Conservation (phyloP, 2,888 invertebrate genomes). For the Sphaerophoria taeniata region DNA sequence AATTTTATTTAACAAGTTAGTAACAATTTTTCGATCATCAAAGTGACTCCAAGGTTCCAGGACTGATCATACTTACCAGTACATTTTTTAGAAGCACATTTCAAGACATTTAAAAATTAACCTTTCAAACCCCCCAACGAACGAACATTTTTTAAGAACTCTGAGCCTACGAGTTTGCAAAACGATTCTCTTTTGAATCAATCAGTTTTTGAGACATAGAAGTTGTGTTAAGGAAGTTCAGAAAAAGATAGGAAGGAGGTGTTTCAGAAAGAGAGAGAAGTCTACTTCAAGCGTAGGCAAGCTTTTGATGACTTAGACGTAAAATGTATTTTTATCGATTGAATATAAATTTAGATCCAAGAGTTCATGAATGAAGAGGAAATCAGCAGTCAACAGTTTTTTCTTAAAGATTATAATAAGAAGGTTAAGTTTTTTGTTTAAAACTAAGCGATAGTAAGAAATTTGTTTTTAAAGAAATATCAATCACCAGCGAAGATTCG, state of each 20-base stretch:
- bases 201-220: too few species aligned
- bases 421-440: not conserved
- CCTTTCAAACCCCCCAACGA: too few species aligned
- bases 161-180: too few species aligned
- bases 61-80: too few species aligned
- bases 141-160: too few species aligned
- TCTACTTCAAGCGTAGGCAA: constrained; percentile 51
- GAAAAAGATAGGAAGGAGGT: too few species aligned
- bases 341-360: constrained; percentile 1
- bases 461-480: constrained; percentile 76
- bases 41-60: not conserved
- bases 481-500: constrained; percentile 80
- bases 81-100: too few species aligned
- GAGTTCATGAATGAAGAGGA: too few species aligned
- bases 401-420: not conserved
- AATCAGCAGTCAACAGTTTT: constrained; percentile 16
- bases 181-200: too few species aligned
- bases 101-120: too few species aligned
- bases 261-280: not conserved
- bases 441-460: constrained; percentile 52
- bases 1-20: not conserved
- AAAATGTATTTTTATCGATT: constrained; percentile 9
- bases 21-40: not conserved
- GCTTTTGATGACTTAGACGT: constrained; percentile 2
- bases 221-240: too few species aligned